A percentile compares a stretch with the other conserved stretches of the same genome.
Evolutionary conservation across 2,113 vertebrate genomes (phyloP).

Genomic region (Arenaria interpres): DNA sequence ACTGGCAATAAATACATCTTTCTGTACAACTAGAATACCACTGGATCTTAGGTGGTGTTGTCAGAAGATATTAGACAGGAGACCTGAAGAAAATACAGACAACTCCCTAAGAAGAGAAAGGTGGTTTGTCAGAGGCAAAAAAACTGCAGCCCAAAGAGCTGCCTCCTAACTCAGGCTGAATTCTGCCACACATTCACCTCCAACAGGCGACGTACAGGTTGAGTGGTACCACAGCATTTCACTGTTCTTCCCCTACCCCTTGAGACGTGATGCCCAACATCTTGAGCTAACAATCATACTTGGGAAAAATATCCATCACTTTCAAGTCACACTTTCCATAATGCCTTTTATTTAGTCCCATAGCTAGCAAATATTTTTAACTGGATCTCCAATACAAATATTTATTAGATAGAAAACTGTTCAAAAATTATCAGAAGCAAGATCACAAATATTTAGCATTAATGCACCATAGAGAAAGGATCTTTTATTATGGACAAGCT

Average conservation of each 20-base stretch:
- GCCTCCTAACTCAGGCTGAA: neutral
- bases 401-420: neutral
- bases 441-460: neutral
- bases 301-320: neutral
- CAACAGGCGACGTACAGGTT: neutral
- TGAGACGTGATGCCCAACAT: neutral
- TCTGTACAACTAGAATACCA: neutral
- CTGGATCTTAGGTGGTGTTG: rapidly evolving
- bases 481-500: neutral
- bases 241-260: neutral
- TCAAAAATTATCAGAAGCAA: neutral
- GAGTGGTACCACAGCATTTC: neutral
- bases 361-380: neutral
- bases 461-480: neutral
- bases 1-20: neutral
- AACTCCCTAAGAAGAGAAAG: neutral
- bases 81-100: neutral
- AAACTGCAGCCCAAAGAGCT: neutral
- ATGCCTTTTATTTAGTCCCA: neutral
- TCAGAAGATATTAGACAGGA: neutral
- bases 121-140: neutral
- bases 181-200: neutral
- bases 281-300: neutral
- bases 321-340: neutral
- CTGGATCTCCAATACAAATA: neutral